These are phyloP conservation scores for Pteromalus puparum DNA, from an alignment of 1,140 invertebrate species.

Conservation along the genomic window DNA sequence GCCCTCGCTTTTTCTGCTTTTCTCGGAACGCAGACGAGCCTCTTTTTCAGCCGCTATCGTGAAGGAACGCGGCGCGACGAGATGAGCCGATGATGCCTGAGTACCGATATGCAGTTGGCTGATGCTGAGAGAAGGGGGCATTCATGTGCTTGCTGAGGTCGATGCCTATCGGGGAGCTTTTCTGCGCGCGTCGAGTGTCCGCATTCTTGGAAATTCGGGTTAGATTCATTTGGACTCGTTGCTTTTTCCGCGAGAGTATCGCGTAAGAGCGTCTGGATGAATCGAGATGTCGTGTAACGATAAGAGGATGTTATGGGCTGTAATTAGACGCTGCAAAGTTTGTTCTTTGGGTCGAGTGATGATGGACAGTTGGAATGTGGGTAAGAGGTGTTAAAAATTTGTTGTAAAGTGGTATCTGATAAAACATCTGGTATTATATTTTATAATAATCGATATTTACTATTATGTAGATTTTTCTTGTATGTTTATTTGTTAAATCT, in stretches of 20 bases:
- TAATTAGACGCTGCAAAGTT: not conserved
- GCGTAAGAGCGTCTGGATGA: not conserved
- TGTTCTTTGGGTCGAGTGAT: not conserved
- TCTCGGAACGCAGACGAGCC: not conserved
- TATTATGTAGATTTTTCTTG: too few relatives aligned
- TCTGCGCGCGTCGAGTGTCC: not conserved
- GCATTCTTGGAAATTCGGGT: not conserved
- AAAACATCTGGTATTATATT: too few relatives aligned
- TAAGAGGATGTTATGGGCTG: not conserved
- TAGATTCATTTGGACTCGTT: not conserved
- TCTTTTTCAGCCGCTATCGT: not conserved
- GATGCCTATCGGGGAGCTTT: constrained; percentile 15
- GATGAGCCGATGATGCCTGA: not conserved
- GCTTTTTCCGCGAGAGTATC: not conserved
- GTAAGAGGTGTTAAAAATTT: not conserved
- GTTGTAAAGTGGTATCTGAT: too few relatives aligned
- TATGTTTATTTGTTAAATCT: too few relatives aligned
- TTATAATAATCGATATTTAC: too few relatives aligned
- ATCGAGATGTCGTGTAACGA: not conserved
- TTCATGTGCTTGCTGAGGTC: not conserved
- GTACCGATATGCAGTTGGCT: not conserved
- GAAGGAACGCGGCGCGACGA: not conserved
- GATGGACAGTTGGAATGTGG: too few relatives aligned
- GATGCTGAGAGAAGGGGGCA: not conserved
- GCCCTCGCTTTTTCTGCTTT: not conserved